phyloP scores from a whole-genome alignment of 2,888 invertebrate species.

The Tenthredo notha region DNA sequence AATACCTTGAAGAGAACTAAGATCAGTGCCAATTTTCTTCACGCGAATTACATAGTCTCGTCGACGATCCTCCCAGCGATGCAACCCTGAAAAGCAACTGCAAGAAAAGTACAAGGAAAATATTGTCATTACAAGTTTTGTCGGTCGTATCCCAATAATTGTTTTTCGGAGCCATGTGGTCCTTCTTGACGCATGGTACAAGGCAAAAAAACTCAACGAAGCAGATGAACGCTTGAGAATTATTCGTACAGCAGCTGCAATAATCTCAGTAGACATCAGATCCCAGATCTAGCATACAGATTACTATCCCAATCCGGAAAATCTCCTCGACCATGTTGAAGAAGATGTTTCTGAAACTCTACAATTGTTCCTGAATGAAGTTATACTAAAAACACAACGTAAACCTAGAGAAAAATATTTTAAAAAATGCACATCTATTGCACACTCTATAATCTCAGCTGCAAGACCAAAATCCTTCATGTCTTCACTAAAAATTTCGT shows the following conservation, averaged over 20 bases:
- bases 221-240: constrained; percentile 64
- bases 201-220: constrained; percentile 63
- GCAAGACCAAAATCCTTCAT: constrained; percentile 68
- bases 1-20: neutral
- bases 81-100: no score
- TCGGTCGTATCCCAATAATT: neutral
- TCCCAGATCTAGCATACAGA: constrained; percentile 64
- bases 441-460: constrained; percentile 58
- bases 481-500: constrained; percentile 67
- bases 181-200: constrained; percentile 65
- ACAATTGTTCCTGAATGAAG: constrained; percentile 59
- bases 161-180: constrained; percentile 52
- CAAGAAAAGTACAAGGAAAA: no score
- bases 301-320: constrained; percentile 59
- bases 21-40: no score
- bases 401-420: constrained; percentile 14
- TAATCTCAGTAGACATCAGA: constrained; percentile 68
- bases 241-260: constrained; percentile 68
- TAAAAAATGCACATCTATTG: constrained; percentile 13
- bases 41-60: no score
- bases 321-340: constrained; percentile 16
- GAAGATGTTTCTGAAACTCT: no score
- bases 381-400: constrained; percentile 37
- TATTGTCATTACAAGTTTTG: neutral
- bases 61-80: no score